Evolutionary conservation across 2,797 vertebrate genomes (phyloP), one percentile per base, ranked within the genome.

Genomic region (Anas capensis): DNA sequence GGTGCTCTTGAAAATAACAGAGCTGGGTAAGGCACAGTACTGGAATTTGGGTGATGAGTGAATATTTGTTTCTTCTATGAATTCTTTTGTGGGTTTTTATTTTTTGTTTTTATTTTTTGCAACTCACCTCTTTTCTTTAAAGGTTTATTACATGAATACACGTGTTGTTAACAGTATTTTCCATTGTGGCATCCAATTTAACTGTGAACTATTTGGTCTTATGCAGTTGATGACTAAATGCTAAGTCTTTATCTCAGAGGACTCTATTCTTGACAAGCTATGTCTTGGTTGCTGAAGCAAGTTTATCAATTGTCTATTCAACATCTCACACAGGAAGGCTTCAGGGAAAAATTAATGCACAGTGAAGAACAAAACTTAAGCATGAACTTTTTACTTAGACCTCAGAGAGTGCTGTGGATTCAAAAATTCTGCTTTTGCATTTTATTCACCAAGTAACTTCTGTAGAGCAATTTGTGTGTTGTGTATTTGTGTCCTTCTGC

Each of bases 11-110:
- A 49, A 84, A 82, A 56, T 56, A 40, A 8, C 6, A 27, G 9
- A n/a, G 8, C 8, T 49, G 3, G 0, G 0, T 1, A 2, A 62
- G 61, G 18, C 0, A 2, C 12, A 27, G 51, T 20, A 19, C 7
- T 31, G 29, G 24, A 7, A 57, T 68, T 69, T 49, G 49, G 19
- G 5, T 4, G 20, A 44, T 11, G 4, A 20, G 6, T 11, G 33
- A 0, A 4, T 26, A 18, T 64, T 42, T 0, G 0, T 17, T 6
- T 91, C 58, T 86, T 68, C 18, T 10, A 23, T 6, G 6, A 56
- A 9, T 26, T 21, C 40, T 64, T 71, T 13, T 6, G 8, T 15
- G 1, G 4, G 4, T 33, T 57, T 83, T 4, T 58, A 6, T 3
- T 6, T 2, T 42, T 33, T 34, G 6, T 8, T 15, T 33, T 66